Conservation (phyloP, 2,113 vertebrate species). For the Syrmaticus mikado region DNA sequence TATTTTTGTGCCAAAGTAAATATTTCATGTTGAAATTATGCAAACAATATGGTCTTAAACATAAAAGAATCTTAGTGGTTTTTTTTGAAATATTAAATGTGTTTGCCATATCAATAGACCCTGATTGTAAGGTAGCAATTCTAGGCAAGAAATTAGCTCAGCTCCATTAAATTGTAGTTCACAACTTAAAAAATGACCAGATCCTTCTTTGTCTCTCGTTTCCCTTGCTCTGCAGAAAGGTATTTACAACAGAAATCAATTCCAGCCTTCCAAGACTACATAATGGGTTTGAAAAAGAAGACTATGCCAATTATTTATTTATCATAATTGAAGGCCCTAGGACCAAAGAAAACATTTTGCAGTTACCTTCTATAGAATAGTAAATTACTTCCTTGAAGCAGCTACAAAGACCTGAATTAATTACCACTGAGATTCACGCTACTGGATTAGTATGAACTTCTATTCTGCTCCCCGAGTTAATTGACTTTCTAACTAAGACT, state of each 20-base stretch:
- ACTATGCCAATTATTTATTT: slow-evolving; percentile 32
- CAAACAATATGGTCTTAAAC: background rate
- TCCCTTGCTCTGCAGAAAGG: background rate
- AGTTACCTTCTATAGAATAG: background rate
- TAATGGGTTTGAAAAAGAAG: slow-evolving; percentile 37
- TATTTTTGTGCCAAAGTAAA: background rate
- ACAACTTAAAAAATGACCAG: background rate
- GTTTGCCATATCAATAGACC: background rate
- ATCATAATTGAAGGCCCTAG: background rate
- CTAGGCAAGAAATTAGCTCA: background rate
- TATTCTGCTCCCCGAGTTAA: slow-evolving; percentile 38
- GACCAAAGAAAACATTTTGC: slow-evolving; percentile 12
- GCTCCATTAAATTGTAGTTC: background rate
- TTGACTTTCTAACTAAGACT: slow-evolving; percentile 47
- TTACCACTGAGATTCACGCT: slow-evolving; percentile 46
- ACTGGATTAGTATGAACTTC: slow-evolving; percentile 51
- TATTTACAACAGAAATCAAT: background rate
- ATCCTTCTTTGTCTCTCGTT: background rate
- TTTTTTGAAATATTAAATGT: background rate
- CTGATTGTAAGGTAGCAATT: background rate
- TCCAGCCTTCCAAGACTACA: background rate
- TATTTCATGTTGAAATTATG: background rate
- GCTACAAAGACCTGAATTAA: slow-evolving; percentile 61
- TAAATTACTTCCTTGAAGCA: slow-evolving; percentile 58
- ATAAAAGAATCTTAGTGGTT: background rate